phyloP scores from a whole-genome alignment of 1,140 invertebrate species.

The Neodiprion fabricii region DNA sequence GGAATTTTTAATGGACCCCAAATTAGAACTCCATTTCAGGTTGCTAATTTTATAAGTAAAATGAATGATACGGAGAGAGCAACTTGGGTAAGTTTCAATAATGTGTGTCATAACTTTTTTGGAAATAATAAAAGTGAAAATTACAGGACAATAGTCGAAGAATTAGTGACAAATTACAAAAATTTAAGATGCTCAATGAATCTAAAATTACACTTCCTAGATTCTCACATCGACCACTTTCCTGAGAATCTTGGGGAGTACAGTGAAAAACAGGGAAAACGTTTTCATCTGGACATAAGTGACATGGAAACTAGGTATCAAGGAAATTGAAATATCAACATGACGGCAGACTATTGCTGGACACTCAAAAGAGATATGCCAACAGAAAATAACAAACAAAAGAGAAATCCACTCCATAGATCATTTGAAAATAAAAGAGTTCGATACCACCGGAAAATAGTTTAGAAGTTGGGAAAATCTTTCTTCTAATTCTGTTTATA shows the following conservation, averaged over 20 bases:
- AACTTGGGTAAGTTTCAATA: not conserved
- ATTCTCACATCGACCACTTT: conserved; percentile 54
- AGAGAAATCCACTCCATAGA: conserved; percentile 14
- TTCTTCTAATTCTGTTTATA: conserved; percentile 6
- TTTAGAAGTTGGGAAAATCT: conserved; percentile 10
- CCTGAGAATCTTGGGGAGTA: conserved; percentile 41
- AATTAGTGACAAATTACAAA: conserved; percentile 39
- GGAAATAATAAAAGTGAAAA: conserved; percentile 35
- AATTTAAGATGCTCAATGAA: conserved; percentile 41
- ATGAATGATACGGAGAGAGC: conserved; percentile 24
- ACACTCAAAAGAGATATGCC: conserved; percentile 7
- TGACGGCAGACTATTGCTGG: conserved; percentile 44
- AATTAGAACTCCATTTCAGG: conserved; percentile 30
- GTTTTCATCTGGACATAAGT: conserved; percentile 50
- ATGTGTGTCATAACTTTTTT: conserved; percentile 27
- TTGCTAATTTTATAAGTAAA: conserved; percentile 25
- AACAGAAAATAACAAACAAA: not conserved
- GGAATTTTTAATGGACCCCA: conserved; percentile 44
- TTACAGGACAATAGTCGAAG: conserved; percentile 36
- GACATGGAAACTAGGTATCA: conserved; percentile 45
- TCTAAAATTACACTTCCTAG: conserved; percentile 51
- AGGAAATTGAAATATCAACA: conserved; percentile 42
- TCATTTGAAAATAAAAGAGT: conserved; percentile 10
- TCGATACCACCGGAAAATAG: conserved; percentile 16
- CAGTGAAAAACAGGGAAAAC: conserved; percentile 50